phyloP scores from a whole-genome alignment of 2,888 invertebrate genomes.

The Dromius quadrimaculatus region DNA sequence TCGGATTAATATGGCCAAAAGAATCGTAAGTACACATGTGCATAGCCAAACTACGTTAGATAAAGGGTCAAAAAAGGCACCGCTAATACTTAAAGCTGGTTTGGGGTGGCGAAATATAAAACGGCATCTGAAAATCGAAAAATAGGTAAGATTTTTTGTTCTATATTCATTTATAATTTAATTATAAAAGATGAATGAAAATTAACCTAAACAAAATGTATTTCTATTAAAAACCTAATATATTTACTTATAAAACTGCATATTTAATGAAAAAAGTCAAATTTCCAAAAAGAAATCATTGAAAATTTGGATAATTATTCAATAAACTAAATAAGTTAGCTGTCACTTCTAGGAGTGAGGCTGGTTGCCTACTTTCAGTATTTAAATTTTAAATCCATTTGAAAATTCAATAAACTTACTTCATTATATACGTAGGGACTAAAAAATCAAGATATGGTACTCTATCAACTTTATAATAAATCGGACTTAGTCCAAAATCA shows the following conservation, averaged over 20 bases:
- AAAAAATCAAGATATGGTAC: constrained; percentile 61
- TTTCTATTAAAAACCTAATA: too few species aligned
- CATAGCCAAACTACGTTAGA: constrained; percentile 51
- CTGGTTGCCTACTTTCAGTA: too few species aligned
- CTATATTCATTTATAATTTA: too few species aligned
- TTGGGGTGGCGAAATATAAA: constrained; percentile 80
- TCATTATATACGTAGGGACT: constrained; percentile 27
- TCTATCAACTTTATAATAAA: constrained; percentile 75
- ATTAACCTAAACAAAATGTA: too few species aligned
- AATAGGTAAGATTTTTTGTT: not conserved
- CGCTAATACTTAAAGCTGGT: constrained; percentile 61
- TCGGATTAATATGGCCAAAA: constrained; percentile 11
- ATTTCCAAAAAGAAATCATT: too few species aligned
- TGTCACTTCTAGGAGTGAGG: too few species aligned
- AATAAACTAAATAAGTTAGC: too few species aligned
- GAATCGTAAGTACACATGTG: constrained; percentile 54
- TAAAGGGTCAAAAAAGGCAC: constrained; percentile 36
- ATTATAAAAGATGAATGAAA: too few species aligned
- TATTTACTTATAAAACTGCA: too few species aligned
- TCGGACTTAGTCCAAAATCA: constrained; percentile 76
- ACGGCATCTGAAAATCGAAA: constrained; percentile 70
- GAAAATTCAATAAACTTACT: not conserved
- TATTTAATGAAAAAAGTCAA: too few species aligned
- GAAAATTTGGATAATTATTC: too few species aligned
- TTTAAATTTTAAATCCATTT: too few species aligned